A percentile compares a stretch with the other conserved stretches of the same genome.
phyloP scores from a whole-genome alignment of 2,797 vertebrate genomes.

The Microtus californicus region DNA sequence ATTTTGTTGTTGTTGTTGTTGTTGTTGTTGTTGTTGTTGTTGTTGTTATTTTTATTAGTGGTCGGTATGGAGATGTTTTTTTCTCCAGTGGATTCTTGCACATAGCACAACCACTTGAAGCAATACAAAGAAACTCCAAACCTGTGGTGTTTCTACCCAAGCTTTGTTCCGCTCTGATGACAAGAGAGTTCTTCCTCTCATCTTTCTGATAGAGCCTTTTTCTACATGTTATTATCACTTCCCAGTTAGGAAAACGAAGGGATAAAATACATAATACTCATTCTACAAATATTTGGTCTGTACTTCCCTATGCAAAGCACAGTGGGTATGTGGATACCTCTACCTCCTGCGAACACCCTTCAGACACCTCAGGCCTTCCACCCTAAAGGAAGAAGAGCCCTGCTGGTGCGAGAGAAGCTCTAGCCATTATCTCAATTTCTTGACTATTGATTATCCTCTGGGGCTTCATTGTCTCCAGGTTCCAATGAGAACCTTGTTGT shows the following conservation, averaged over 20 bases:
- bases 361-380: not conserved
- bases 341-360: slow-evolving; percentile 5
- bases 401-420: not conserved
- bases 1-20: not conserved
- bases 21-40: not conserved
- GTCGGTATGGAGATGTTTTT: not conserved
- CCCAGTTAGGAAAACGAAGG: slow-evolving; percentile 2
- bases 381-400: not conserved
- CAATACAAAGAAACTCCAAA: not conserved
- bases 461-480: not conserved
- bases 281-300: not conserved
- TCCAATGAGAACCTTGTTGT: slow-evolving; percentile 35
- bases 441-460: not conserved
- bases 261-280: not conserved
- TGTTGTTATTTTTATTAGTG: not conserved
- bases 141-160: not conserved
- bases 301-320: not conserved
- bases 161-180: not conserved
- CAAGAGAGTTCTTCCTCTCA: not conserved
- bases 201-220: slow-evolving; percentile 31
- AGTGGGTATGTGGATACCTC: not conserved
- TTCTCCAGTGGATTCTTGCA: not conserved
- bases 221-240: not conserved
- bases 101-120: not conserved
- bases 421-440: slow-evolving; percentile 8